Evolutionary conservation across 2,888 invertebrate species (phyloP), one percentile per base, ranked within the genome.

Genomic region (Tanytarsus gracilentus): DNA sequence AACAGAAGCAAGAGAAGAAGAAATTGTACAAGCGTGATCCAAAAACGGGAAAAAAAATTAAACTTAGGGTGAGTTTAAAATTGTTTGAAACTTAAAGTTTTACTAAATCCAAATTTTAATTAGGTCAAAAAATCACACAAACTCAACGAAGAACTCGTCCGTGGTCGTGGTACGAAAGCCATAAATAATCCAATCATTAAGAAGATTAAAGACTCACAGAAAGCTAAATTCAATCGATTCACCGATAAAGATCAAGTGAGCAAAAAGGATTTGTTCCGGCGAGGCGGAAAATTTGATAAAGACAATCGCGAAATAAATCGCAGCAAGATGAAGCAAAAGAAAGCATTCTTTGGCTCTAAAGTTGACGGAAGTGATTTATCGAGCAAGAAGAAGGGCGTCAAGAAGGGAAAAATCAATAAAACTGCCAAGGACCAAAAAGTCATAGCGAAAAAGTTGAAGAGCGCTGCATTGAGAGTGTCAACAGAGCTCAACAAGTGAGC

Each of bases 71-170:
- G n/a, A n/a, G n/a, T n/a, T n/a, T n/a, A n/a, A n/a, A n/a, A n/a
- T n/a, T n/a, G n/a, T n/a, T n/a, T n/a, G n/a, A n/a, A n/a, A n/a
- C n/a, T n/a, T n/a, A n/a, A n/a, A n/a, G n/a, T n/a, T n/a, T n/a
- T n/a, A n/a, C n/a, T n/a, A n/a, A n/a, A n/a, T n/a, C n/a, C n/a
- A n/a, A n/a, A n/a, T n/a, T n/a, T n/a, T n/a, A n/a, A n/a, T n/a
- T n/a, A 63, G 52, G 62, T 62, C 26, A 61, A 52, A 25, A 52
- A 59, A 33, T 55, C 61, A 48, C 58, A 44, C 18, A 60, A 58
- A 61, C 53, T 63, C 44, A 62, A 61, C 33, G 52, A 55, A 16
- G 60, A 52, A 11, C 33, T 60, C n/a, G 2, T 61, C 36, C 36
- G 29, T 39, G 59, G 61, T 11, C 55, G 63, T 44, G n/a, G n/a